Percentiles rank a stretch among this genome's conserved stretches.
phyloP scores from a whole-genome alignment of 2,888 invertebrate species.

The Phyllotreta cruciferae region DNA sequence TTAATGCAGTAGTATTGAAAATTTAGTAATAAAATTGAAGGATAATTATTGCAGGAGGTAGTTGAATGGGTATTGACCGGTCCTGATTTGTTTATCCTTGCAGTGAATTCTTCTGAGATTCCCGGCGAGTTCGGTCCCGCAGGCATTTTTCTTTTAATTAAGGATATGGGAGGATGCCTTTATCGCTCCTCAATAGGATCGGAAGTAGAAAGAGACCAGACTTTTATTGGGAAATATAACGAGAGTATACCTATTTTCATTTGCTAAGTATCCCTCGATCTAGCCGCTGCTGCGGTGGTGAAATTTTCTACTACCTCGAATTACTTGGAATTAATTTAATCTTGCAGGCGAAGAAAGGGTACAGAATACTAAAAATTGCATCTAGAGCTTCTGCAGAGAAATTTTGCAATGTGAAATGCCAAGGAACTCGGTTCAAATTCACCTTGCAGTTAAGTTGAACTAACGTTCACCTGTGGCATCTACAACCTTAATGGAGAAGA shows the following conservation, averaged over 20 bases:
- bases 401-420: too few relatives aligned
- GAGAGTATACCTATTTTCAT: slow-evolving; percentile 11
- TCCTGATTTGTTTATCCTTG: slow-evolving; percentile 8
- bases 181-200: slow-evolving; percentile 8
- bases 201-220: slow-evolving; percentile 5
- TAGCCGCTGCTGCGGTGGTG: too few relatives aligned
- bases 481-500: too few relatives aligned
- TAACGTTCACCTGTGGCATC: too few relatives aligned
- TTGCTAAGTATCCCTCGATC: slow-evolving; percentile 3
- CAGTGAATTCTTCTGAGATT: slow-evolving; percentile 8
- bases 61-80: not conserved
- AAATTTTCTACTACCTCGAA: too few relatives aligned
- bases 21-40: not conserved
- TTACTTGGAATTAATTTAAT: too few relatives aligned
- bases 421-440: too few relatives aligned
- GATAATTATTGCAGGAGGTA: not conserved
- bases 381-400: too few relatives aligned
- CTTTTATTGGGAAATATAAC: slow-evolving; percentile 10
- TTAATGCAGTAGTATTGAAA: too few relatives aligned
- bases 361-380: too few relatives aligned
- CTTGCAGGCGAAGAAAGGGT: too few relatives aligned
- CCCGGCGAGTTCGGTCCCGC: slow-evolving; percentile 10
- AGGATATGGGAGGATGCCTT: slow-evolving; percentile 26
- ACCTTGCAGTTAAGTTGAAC: too few relatives aligned
- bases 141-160: slow-evolving; percentile 34